Conservation (phyloP, 2,797 vertebrate species). For the Loris lydekkerianus region DNA sequence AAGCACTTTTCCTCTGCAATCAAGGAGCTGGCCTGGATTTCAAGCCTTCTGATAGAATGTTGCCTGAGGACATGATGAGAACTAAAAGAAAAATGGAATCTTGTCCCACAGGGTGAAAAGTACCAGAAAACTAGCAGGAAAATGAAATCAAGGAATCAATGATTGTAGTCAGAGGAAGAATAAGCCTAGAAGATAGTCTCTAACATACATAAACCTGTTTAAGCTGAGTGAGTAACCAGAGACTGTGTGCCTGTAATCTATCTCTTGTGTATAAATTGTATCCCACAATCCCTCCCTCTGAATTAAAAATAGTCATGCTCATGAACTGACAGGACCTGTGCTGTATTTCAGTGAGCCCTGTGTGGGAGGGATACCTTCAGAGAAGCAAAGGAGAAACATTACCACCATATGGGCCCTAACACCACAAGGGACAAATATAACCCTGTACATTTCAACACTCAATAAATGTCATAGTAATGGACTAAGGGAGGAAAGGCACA, state of each 20-base stretch:
- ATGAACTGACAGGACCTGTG: background rate
- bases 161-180: background rate
- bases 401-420: background rate
- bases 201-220: background rate
- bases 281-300: background rate
- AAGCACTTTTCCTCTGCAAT: background rate
- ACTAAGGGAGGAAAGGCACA: background rate
- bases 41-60: background rate
- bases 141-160: conserved; percentile 1
- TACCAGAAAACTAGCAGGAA: background rate
- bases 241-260: background rate
- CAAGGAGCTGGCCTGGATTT: background rate
- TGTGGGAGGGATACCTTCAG: background rate
- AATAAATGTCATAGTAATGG: background rate
- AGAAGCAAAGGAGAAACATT: background rate
- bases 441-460: background rate
- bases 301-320: conserved; percentile 25
- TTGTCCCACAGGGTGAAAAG: background rate
- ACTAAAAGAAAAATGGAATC: conserved; percentile 14
- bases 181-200: background rate
- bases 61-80: background rate
- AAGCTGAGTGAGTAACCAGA: background rate
- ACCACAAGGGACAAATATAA: background rate
- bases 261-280: background rate
- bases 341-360: background rate